Evolutionary conservation across 2,113 vertebrate species (phyloP).

Genomic region (Mormyrus lacerda): DNA sequence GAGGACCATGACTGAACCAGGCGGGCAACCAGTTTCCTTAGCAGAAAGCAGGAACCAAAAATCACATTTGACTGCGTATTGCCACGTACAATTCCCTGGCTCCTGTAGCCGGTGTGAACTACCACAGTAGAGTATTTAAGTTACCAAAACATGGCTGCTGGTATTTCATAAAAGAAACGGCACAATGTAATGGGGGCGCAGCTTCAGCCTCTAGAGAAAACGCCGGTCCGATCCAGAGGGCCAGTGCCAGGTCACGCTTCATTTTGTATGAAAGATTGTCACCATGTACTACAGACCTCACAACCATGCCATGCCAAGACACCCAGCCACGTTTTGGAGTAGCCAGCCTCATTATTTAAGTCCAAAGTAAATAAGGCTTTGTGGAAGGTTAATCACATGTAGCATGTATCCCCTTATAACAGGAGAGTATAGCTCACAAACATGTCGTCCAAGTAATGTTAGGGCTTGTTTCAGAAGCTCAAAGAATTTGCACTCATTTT

Average conservation of each 20-base stretch:
- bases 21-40: not conserved
- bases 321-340: slow-evolving; percentile 19
- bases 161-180: not conserved
- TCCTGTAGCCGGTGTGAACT: not conserved
- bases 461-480: not conserved
- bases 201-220: not conserved
- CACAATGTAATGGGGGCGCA: not conserved
- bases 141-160: not conserved
- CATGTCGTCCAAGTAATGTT: not conserved
- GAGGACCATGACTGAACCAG: not conserved
- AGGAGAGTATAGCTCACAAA: not conserved
- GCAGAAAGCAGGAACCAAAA: not conserved
- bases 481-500: not conserved
- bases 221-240: not conserved
- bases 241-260: slow-evolving; percentile 27
- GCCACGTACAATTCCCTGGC: not conserved
- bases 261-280: slow-evolving; percentile 34
- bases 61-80: not conserved
- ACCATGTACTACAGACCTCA: slow-evolving; percentile 38
- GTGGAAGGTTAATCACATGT: not conserved
- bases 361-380: not conserved
- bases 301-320: slow-evolving; percentile 14
- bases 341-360: not conserved
- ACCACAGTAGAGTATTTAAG: not conserved
- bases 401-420: slow-evolving; percentile 6